Conservation (phyloP, 2,797 vertebrate genomes). For the Danio choprae region DNA sequence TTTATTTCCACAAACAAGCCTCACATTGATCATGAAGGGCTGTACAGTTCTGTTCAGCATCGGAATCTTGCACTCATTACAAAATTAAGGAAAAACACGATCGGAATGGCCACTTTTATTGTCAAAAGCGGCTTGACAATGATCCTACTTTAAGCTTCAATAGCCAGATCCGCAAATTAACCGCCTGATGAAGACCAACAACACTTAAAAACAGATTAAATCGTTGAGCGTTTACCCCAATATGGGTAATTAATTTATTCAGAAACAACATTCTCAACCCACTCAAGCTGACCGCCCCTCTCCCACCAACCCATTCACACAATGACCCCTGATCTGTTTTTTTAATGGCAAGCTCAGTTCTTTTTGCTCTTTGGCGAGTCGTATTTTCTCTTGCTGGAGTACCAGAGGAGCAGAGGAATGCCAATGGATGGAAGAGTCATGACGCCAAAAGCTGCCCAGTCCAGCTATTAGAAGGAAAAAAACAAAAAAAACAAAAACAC, state of each 20-base stretch:
- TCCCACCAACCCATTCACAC: neutral
- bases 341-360: conserved; percentile 77
- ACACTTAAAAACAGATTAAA: conserved; percentile 37
- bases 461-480: conserved; percentile 85
- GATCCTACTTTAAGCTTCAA: neutral
- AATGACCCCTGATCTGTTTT: conserved; percentile 11
- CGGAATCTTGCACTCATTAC: conserved; percentile 21
- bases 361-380: conserved; percentile 93
- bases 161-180: neutral
- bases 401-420: conserved; percentile 95
- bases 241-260: conserved; percentile 70
- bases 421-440: conserved; percentile 98
- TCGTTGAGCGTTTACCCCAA: conserved; percentile 68
- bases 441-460: conserved; percentile 96
- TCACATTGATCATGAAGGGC: neutral
- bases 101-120: neutral
- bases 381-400: conserved; percentile 96
- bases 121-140: neutral
- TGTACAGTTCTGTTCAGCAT: neutral
- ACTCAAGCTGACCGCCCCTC: neutral
- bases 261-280: conserved; percentile 15
- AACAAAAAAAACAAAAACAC: neutral
- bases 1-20: conserved; percentile 56
- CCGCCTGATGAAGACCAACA: neutral
- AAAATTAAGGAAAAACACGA: conserved; percentile 12